phyloP scores from a whole-genome alignment of 2,888 invertebrate species.

The Pseudanteris insignis region DNA sequence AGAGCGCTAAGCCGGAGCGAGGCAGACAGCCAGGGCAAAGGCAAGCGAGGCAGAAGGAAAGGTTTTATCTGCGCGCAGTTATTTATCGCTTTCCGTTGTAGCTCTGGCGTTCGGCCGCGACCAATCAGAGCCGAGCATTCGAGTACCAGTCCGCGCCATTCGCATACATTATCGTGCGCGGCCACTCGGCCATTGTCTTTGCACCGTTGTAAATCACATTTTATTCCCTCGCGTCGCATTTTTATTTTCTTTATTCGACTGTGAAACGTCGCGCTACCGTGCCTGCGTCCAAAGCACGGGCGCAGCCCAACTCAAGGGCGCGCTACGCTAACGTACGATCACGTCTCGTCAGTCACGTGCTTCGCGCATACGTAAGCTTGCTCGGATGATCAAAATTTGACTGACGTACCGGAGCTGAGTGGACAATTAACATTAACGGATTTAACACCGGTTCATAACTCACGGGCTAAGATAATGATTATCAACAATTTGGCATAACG shows the following conservation, averaged over 20 bases:
- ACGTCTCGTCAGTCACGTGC: slow-evolving; percentile 43
- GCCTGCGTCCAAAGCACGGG: slow-evolving; percentile 53
- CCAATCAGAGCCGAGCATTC: slow-evolving; percentile 66
- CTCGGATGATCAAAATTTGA: slow-evolving; percentile 18
- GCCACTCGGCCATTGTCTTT: slow-evolving; percentile 67
- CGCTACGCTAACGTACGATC: slow-evolving; percentile 46
- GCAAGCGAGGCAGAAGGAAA: slow-evolving; percentile 58
- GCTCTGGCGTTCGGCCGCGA: slow-evolving; percentile 62
- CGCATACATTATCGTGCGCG: slow-evolving; percentile 66
- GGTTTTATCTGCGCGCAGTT: slow-evolving; percentile 65
- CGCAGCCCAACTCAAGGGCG: slow-evolving; percentile 35
- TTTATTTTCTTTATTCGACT: slow-evolving; percentile 65
- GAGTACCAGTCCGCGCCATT: slow-evolving; percentile 65
- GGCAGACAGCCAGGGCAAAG: slow-evolving; percentile 48
- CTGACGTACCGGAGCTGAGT: too few species aligned
- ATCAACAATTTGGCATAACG: too few species aligned
- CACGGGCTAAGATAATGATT: too few species aligned
- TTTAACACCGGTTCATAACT: too few species aligned
- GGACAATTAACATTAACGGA: too few species aligned
- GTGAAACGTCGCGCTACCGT: slow-evolving; percentile 66
- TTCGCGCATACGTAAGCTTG: slow-evolving; percentile 12
- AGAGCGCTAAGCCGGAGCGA: slow-evolving; percentile 42
- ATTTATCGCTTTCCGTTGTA: slow-evolving; percentile 67
- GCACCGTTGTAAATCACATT: slow-evolving; percentile 66
- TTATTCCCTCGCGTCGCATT: slow-evolving; percentile 66